Percentiles rank a stretch among this genome's conserved stretches.
Evolutionary conservation across 2,888 invertebrate species (phyloP).

Genomic region (Drosophila kanekoi): DNA sequence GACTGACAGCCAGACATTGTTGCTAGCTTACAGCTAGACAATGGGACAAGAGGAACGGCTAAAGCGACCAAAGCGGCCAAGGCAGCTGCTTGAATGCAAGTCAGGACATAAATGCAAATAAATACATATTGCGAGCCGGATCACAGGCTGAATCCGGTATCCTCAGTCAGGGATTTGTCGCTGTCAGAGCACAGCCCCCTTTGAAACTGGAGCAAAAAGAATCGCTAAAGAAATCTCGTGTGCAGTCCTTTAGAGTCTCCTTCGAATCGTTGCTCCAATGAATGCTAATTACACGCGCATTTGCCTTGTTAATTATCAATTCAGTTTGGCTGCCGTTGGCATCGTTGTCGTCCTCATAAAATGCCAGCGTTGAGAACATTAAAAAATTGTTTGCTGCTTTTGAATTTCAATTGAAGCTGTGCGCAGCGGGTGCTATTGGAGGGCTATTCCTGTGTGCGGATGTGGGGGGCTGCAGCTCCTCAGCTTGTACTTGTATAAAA

Average conservation of each 20-base stretch:
- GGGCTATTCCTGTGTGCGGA: no score
- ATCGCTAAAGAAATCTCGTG: slow-evolving; percentile 3
- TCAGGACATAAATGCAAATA: slow-evolving; percentile 69
- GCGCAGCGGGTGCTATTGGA: background rate
- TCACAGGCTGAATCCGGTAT: slow-evolving; percentile 9
- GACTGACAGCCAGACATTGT: slow-evolving; percentile 11
- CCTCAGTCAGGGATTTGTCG: slow-evolving; percentile 36
- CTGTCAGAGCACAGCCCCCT: slow-evolving; percentile 33
- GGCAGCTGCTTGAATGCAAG: slow-evolving; percentile 39
- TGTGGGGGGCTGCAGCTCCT: background rate
- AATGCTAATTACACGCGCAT: slow-evolving; percentile 81
- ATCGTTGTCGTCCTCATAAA: slow-evolving; percentile 69
- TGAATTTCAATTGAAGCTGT: slow-evolving; percentile 74
- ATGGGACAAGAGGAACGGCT: slow-evolving; percentile 49
- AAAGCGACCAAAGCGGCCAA: slow-evolving; percentile 11
- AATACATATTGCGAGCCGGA: slow-evolving; percentile 56
- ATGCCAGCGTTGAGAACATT: slow-evolving; percentile 70
- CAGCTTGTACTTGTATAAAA: slow-evolving; percentile 13
- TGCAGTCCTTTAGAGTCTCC: slow-evolving; percentile 15
- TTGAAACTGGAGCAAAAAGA: slow-evolving; percentile 6
- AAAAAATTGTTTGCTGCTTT: slow-evolving; percentile 74
- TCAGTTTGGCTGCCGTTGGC: slow-evolving; percentile 64
- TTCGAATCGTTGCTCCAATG: slow-evolving; percentile 59
- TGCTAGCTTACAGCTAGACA: slow-evolving; percentile 54
- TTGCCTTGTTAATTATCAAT: slow-evolving; percentile 83